Conservation (phyloP, 2,888 invertebrate species). For the Seira musarum region DNA sequence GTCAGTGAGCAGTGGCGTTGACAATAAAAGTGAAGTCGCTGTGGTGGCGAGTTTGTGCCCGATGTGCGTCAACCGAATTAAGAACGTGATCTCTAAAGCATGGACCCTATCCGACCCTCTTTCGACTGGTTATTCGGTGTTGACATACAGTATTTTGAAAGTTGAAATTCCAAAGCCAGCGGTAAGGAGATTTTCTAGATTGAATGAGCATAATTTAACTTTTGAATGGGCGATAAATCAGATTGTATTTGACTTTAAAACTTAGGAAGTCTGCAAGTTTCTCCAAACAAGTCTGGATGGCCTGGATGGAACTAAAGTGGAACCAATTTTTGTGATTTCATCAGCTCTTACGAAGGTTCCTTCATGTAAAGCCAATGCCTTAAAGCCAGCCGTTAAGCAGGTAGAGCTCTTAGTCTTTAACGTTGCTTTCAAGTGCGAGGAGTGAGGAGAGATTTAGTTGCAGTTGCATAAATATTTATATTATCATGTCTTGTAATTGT, state of each 20-base stretch:
- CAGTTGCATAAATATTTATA: too few relatives aligned
- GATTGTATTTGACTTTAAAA: constrained; percentile 3
- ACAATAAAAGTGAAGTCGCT: constrained; percentile 45
- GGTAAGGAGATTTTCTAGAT: constrained; percentile 40
- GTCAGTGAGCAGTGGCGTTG: constrained; percentile 62
- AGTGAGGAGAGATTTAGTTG: too few relatives aligned
- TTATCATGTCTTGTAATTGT: constrained; percentile 9
- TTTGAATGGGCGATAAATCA: neutral
- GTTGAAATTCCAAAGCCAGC: constrained; percentile 63
- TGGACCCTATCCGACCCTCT: constrained; percentile 63
- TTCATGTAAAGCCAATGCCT: constrained; percentile 59
- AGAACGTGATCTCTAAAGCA: constrained; percentile 59
- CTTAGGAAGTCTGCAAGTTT: constrained; percentile 66
- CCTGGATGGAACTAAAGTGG: constrained; percentile 64
- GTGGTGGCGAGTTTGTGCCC: constrained; percentile 55
- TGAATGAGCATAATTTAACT: neutral
- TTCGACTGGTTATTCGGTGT: constrained; percentile 63
- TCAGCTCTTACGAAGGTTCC: constrained; percentile 61
- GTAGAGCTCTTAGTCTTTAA: constrained; percentile 46
- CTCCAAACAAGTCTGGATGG: constrained; percentile 61
- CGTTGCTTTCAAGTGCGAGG: too few relatives aligned
- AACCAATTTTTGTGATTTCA: constrained; percentile 58
- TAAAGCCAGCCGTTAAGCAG: constrained; percentile 65
- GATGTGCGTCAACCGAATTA: constrained; percentile 46
- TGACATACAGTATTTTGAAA: constrained; percentile 57